Evolutionary conservation across 2,797 vertebrate genomes (phyloP), one percentile per base, ranked within the genome.

Genomic region (Amphiprion clarkii): DNA sequence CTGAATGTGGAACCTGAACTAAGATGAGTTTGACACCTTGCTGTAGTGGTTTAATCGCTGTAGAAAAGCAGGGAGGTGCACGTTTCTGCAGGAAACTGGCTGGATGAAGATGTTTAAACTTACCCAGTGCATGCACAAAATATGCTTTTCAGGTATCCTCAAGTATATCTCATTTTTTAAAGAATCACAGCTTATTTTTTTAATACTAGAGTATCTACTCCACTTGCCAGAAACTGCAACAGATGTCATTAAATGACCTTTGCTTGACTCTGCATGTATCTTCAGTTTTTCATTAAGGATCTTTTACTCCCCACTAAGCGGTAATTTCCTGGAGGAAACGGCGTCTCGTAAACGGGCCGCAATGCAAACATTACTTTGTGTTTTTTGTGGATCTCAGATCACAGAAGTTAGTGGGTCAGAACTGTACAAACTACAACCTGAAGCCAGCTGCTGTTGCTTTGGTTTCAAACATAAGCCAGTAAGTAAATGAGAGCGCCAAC

Each of bases 271-370:
- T 12, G 36, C 55, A 25, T 42, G 23, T 33, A 5, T 49, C 63
- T 25, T 10, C 0, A n/a, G 5, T 7, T 33, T 58, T 70, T 53
- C 25, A 36, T 19, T 23, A 74, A 79, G 17, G 29, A 79, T 36
- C 55, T 21, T 61, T 25, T 16, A 42, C 31, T 25, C 52, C 17
- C 42, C 1, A 36, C 33, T 16, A 49, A n/a, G 10, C 0, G 31
- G 9, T 49, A 0, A 69, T 58, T 81, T 79, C 68, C 67, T 52
- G 33, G 4, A 76, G 76, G 73, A 79, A 71, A 21, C 1, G 71
- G 44, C 17, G 44, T 46, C 44, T 46, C 5, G 17, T 46, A 46
- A 46, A 78, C 46, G 56, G 51, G 66, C 63, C 46, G 61, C 25
- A 73, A 65, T 25, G 48, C 39, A 13, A 80, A 63, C 65, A 56